Evolutionary conservation across 2,113 vertebrate genomes (phyloP), one percentile per base, ranked within the genome.

Genomic region (Aythya baeri): DNA sequence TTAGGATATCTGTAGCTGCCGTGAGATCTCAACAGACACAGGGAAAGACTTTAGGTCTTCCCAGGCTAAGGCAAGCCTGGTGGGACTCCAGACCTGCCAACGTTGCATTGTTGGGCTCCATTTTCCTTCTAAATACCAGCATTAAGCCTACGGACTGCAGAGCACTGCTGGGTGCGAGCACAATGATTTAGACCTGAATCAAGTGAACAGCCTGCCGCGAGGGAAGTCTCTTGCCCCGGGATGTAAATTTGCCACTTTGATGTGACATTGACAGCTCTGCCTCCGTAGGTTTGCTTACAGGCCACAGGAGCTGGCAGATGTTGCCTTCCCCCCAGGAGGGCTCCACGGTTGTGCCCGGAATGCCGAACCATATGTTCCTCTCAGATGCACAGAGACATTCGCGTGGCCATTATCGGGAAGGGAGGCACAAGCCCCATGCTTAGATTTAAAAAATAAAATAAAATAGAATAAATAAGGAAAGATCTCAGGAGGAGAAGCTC

Each of bases 91-190:
- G 13, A 10, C 6, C 38, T 81, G 55, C 43, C 22, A 6, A 50
- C 22, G 59, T 18, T 38, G n/a, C 16, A 13, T 5, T 43, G 13
- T 2, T 0, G 21, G 4, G 9, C 25, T 27, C 52, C 36, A 17
- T 4, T 29, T 34, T 36, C 82, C 41, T 49, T 13, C 41, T 38
- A 41, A 27, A 59, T 1, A 5, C 8, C 0, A 1, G 31, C 7
- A 5, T 27, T 36, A 4, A 2, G 14, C 4, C 15, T 31, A 1
- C 12, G 1, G 1, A 17, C 27, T 14, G 25, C 58, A 41, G 52
- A 13, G 7, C 0, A 9, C 26, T 1, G 2, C 7, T 25, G 25
- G 46, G 17, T 3, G 2, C 3, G 0, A 20, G 10, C 13, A 50
- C 36, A 20, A 6, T 4, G 22, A 14, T 18, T 2, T 18, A 46